Evolutionary conservation across 2,113 vertebrate genomes (phyloP).

Genomic region (Anarrhichthys ocellatus): DNA sequence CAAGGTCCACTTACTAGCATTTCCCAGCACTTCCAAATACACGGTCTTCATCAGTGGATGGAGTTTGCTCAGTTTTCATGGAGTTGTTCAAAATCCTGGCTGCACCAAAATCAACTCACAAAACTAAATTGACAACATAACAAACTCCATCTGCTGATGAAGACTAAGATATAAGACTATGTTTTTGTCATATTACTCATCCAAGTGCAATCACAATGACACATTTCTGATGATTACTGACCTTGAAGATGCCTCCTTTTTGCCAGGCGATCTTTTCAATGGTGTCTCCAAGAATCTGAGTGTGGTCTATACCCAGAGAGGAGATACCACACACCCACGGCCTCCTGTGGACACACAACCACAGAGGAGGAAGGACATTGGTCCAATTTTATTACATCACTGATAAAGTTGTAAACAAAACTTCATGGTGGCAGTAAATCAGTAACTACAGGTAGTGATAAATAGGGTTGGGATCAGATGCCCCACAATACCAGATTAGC

Average conservation of each 20-base stretch:
- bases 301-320: slow-evolving; percentile 94
- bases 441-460: neutral
- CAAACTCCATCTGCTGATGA: neutral
- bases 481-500: no score
- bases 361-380: neutral
- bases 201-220: neutral
- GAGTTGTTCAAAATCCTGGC: no score
- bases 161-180: neutral
- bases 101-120: neutral
- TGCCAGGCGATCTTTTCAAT: slow-evolving; percentile 98
- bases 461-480: neutral
- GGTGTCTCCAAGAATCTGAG: slow-evolving; percentile 93
- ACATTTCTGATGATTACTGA: slow-evolving; percentile 53
- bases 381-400: neutral
- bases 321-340: slow-evolving; percentile 94
- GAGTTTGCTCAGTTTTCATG: neutral
- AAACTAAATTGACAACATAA: neutral
- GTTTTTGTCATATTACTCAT: neutral
- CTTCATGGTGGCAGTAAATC: neutral
- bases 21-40: neutral
- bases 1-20: neutral
- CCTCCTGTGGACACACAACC: slow-evolving; percentile 74
- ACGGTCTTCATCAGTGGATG: neutral
- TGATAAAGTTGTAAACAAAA: neutral
- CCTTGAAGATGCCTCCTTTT: slow-evolving; percentile 99